Base-by-base conservation (phyloP, 2,797 vertebrate genomes). In the Melanotaenia boesemani region DNA sequence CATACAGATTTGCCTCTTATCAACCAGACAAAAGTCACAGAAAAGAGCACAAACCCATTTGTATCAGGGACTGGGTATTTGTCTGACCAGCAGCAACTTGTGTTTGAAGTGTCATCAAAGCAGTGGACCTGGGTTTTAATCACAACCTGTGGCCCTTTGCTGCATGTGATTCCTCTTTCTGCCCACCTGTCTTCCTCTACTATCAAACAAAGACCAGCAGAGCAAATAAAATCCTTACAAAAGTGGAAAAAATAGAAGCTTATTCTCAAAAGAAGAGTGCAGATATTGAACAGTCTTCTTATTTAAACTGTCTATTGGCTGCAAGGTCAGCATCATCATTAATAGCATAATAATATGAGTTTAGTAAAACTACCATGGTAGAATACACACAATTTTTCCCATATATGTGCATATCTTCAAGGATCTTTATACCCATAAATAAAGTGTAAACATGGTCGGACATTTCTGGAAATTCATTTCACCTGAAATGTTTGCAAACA, bases 261-360 rank as follows among this genome's bases (percentile, higher is more conserved):
- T 18, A 15, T 44, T 44, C 15, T 44, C 5, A 5, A 18, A 18
- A 44, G 41, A 28, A 32, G 18, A 44, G 24, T 39, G 32, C 9
- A 22, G 16, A 50, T 41, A 26, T 4, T 24, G 18, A 22, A 22
- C 20, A 6, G 37, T 67, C 59, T 30, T 9, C 10, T 64, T 55
- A 36, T 56, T 0, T 55, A 6, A 46, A 11, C 16, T 5, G 30
- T 18, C 11, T 1, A 24, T 56, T 20, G 16, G 34, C 44, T 28
- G 26, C n/a, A 50, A 20, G 36, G 36, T 72, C 74, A 67, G 74
- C 72, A 44, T 22, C 37, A 32, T 67, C 70, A 30, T 74, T 79
- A 70, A 0, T 4, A 57, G 37, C 56, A 28, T 28, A 12, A 48
- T 34, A 55, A 41, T 63, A 65, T 69, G 50, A 34, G 1, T n/a